Percentiles rank a stretch among this genome's conserved stretches.
phyloP scores from a whole-genome alignment of 2,113 vertebrate species.

The Spea bombifrons region DNA sequence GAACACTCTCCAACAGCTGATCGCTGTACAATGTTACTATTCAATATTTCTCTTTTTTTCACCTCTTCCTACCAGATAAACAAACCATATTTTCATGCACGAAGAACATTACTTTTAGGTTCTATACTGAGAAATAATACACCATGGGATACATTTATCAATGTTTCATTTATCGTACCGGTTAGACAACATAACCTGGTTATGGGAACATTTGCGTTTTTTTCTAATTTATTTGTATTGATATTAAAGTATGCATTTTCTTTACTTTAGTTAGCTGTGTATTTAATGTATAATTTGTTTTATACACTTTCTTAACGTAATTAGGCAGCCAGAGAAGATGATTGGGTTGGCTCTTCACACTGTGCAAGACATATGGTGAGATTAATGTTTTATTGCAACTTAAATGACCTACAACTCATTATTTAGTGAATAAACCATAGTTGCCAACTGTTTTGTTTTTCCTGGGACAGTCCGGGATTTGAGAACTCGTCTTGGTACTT shows the following conservation, averaged over 20 bases:
- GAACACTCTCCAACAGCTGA: constrained; percentile 30
- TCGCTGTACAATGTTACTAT: constrained; percentile 34
- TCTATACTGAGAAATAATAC: constrained; percentile 39
- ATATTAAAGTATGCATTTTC: neutral
- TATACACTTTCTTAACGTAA: too few species aligned
- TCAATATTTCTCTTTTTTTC: constrained; percentile 31
- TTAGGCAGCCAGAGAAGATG: too few species aligned
- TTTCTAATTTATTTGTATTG: constrained; percentile 1
- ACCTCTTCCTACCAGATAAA: constrained; percentile 20
- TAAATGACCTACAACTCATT: too few species aligned
- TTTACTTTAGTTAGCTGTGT: too few species aligned
- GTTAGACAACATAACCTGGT: constrained; percentile 2
- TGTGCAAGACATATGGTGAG: too few species aligned
- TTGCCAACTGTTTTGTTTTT: too few species aligned
- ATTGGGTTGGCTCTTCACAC: too few species aligned
- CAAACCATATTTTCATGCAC: constrained; percentile 40
- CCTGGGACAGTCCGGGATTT: too few species aligned
- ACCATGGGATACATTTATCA: constrained; percentile 31
- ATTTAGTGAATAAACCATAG: too few species aligned
- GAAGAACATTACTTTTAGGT: constrained; percentile 36
- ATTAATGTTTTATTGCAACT: too few species aligned
- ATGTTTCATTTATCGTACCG: constrained; percentile 15
- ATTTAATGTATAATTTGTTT: too few species aligned
- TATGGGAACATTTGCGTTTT: neutral
- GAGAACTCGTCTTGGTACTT: too few species aligned